Conservation (phyloP, 2,888 invertebrate species). For the Drosophila neonasuta region DNA sequence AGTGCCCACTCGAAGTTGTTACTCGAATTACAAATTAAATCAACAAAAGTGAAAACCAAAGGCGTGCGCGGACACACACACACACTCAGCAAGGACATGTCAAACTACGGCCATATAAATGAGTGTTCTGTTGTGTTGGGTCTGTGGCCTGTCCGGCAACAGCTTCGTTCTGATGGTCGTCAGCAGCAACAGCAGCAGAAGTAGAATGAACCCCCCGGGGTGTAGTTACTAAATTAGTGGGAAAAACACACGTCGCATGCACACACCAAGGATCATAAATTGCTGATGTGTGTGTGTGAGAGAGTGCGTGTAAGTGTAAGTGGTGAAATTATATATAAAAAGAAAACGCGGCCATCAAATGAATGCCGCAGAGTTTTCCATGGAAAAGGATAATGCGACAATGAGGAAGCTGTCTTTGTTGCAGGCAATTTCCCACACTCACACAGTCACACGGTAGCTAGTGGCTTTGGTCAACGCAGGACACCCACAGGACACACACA, state of each 20-base stretch:
- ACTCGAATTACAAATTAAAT: slow-evolving; percentile 77
- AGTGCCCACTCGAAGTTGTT: slow-evolving; percentile 69
- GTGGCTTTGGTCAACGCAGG: slow-evolving; percentile 19
- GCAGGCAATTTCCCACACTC: slow-evolving; percentile 33
- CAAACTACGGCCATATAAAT: slow-evolving; percentile 61
- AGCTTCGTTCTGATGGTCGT: slow-evolving; percentile 38
- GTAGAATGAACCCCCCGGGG: slow-evolving; percentile 60
- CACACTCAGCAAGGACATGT: slow-evolving; percentile 58
- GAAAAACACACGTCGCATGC: slow-evolving; percentile 51
- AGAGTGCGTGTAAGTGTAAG: slow-evolving; percentile 22
- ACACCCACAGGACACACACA: slow-evolving; percentile 4
- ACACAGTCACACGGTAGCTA: slow-evolving; percentile 1
- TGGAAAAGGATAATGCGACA: slow-evolving; percentile 52
- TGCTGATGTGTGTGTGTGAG: slow-evolving; percentile 12
- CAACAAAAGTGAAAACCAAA: slow-evolving; percentile 66
- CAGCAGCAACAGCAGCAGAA: slow-evolving; percentile 25
- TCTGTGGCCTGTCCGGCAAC: slow-evolving; percentile 37
- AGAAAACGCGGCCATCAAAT: slow-evolving; percentile 47
- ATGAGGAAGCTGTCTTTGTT: slow-evolving; percentile 49
- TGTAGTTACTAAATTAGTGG: slow-evolving; percentile 75
- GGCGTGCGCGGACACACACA: slow-evolving; percentile 33
- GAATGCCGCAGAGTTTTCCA: slow-evolving; percentile 49
- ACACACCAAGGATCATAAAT: slow-evolving; percentile 47
- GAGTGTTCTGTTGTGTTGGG: slow-evolving; percentile 38
- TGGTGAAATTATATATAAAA: slow-evolving; percentile 42